Evolutionary conservation across 2,113 vertebrate species (phyloP).

Genomic region (Gobio gobio): DNA sequence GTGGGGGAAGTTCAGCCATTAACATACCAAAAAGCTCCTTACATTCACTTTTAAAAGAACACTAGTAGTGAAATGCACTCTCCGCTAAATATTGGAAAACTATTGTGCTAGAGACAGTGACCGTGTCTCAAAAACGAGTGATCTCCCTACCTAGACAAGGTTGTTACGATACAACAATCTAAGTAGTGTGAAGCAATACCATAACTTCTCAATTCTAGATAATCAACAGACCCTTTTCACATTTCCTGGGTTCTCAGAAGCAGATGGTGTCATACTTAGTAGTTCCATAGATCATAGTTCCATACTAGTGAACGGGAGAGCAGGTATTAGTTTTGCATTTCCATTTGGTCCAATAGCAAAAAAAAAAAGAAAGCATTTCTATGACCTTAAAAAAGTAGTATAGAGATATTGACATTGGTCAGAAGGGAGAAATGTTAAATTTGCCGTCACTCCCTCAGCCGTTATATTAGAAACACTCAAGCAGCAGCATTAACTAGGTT

Average conservation of each 20-base stretch:
- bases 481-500: too few species aligned
- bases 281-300: neutral
- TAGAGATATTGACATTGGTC: too few species aligned
- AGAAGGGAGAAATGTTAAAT: too few species aligned
- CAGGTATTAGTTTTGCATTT: too few species aligned
- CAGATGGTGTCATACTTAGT: neutral
- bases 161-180: neutral
- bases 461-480: too few species aligned
- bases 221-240: neutral
- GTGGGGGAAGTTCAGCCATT: neutral
- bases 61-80: neutral
- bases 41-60: constrained; percentile 10
- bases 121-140: neutral
- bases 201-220: neutral
- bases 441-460: too few species aligned
- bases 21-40: neutral
- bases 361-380: too few species aligned
- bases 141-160: neutral
- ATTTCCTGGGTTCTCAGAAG: neutral
- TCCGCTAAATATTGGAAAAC: neutral
- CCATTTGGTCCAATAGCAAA: too few species aligned
- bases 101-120: neutral
- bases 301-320: neutral
- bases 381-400: too few species aligned
- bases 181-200: neutral